Conservation (phyloP, 1,140 invertebrate species). For the Cotesia vestalis region DNA sequence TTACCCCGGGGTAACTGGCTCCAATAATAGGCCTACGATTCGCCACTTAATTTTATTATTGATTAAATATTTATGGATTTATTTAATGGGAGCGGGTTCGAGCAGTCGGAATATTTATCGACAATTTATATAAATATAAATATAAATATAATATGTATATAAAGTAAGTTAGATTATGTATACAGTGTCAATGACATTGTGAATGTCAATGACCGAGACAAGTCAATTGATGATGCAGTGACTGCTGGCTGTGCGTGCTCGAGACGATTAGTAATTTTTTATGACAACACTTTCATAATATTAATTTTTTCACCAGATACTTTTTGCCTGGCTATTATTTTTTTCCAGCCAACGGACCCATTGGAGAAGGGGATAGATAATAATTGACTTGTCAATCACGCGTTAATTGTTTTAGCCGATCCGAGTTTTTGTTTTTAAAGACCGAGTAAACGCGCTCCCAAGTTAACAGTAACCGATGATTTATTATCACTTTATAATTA, state of each 20-base stretch:
- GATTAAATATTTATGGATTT: neutral
- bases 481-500: too few relatives aligned
- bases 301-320: too few relatives aligned
- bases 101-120: neutral
- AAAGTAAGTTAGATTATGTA: conserved; percentile 6
- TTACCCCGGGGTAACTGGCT: neutral
- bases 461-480: too few relatives aligned
- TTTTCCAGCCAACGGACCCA: too few relatives aligned
- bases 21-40: neutral
- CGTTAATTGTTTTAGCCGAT: too few relatives aligned
- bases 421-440: too few relatives aligned
- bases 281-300: too few relatives aligned
- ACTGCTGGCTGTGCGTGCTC: conserved; percentile 9
- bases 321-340: too few relatives aligned
- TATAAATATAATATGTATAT: conserved; percentile 1
- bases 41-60: neutral
- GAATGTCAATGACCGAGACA: conserved; percentile 31
- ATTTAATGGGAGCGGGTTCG: neutral
- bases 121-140: neutral
- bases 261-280: neutral
- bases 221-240: conserved; percentile 29
- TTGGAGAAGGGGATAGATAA: too few relatives aligned
- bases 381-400: too few relatives aligned
- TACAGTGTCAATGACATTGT: conserved; percentile 23
- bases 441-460: too few relatives aligned